Evolutionary conservation across 2,113 vertebrate genomes (phyloP), one percentile per base, ranked within the genome.

Genomic region (Zosterops japonicus): DNA sequence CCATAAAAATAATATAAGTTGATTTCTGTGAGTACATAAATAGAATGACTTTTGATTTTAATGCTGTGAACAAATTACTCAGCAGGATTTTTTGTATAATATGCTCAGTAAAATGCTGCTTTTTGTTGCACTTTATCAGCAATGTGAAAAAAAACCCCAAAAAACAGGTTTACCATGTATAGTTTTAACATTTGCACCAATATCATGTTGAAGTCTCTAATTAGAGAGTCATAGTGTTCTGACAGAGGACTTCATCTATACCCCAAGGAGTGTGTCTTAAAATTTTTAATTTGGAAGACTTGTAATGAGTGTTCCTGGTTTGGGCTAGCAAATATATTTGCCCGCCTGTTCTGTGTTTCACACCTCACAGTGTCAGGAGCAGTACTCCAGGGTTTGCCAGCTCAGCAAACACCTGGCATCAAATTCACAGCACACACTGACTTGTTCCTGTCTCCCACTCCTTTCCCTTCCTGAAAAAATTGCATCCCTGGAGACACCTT

Each of bases 151-250:
- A 49, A 46, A 15, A n/a, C n/a, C n/a, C n/a, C n/a, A n/a, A 36
- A 36, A 36, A 36, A 36, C 36, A 36, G 36, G 39, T 59, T 95
- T 93, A 46, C 53, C 23, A 25, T 23, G 60, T n/a, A 13, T 28
- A 57, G 25, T 85, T 94, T 92, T 94, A 69, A 83, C 5, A 25
- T 61, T 56, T 87, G 87, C 14, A 68, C 52, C 60, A 50, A 11
- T 31, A 27, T 50, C 35, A 69, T 72, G 21, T 60, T 68, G 41
- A 75, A 83, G 25, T 87, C 78, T 96, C 83, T 95, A 71, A 96
- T 96, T 52, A 90, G 53, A 93, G 60, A 89, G 33, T 78, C 22
- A 28, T 36, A 57, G 52, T 11, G 59, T 95, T 94, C 83, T 97
- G 92, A 94, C 78, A 94, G 74, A 41, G 42, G 59, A 79, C 55